Evolutionary conservation across 2,797 vertebrate genomes (phyloP).

Genomic region (Hylomyscus alleni): DNA sequence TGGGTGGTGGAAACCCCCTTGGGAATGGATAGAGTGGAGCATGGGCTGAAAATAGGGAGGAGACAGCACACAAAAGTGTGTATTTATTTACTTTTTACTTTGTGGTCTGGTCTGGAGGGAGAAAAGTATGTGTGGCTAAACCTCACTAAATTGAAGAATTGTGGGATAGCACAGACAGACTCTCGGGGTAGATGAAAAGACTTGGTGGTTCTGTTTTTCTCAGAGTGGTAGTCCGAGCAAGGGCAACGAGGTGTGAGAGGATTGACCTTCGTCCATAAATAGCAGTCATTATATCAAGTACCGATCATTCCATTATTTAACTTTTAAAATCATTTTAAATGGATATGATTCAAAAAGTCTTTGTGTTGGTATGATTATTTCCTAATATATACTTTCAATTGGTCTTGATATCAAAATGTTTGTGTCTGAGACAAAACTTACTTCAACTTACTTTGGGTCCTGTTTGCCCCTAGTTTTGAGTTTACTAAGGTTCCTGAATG

Average conservation of each 20-base stretch:
- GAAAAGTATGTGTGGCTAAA: slow-evolving; percentile 43
- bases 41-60: slow-evolving; percentile 14
- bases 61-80: background rate
- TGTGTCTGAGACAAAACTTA: slow-evolving; percentile 49
- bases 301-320: background rate
- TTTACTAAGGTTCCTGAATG: background rate
- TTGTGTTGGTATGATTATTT: slow-evolving; percentile 31
- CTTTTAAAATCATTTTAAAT: background rate
- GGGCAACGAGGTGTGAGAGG: background rate
- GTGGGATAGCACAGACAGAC: slow-evolving; percentile 38
- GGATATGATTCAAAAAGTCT: background rate
- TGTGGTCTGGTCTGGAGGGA: slow-evolving; percentile 55
- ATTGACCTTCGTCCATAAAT: background rate
- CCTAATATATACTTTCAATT: background rate
- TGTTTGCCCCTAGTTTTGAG: background rate
- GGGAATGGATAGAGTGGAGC: background rate
- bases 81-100: background rate
- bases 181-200: slow-evolving; percentile 51
- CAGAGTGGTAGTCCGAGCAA: background rate
- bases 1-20: background rate
- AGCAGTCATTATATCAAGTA: background rate
- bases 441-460: background rate
- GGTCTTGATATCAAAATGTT: slow-evolving; percentile 31
- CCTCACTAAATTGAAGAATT: slow-evolving; percentile 66
- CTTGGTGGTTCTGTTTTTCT: slow-evolving; percentile 36